Percentiles rank a stretch among this genome's conserved stretches.
These are phyloP conservation scores for Falco peregrinus DNA, from an alignment of 2,797 vertebrate species.

Conservation along the genomic window DNA sequence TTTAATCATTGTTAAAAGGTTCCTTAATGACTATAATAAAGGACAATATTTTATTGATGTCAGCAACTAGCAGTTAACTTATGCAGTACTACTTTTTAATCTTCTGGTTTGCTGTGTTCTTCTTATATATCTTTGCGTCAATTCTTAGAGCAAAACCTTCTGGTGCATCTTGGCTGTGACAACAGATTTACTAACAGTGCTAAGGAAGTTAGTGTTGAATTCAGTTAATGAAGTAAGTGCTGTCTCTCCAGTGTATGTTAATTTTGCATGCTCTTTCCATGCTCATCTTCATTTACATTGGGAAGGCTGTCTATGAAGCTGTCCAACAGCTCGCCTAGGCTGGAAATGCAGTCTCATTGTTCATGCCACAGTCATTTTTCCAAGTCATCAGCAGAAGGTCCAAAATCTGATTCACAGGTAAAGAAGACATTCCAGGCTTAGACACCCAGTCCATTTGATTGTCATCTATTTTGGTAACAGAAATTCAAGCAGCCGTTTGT, in stretches of 20 bases:
- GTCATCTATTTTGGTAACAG: neutral
- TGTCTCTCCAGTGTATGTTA: neutral
- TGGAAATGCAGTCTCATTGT: neutral
- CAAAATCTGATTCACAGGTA: neutral
- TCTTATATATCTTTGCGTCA: neutral
- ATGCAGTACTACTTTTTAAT: slow-evolving; percentile 4
- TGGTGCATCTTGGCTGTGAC: neutral
- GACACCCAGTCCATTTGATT: neutral
- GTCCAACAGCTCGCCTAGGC: neutral
- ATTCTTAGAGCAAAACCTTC: neutral
- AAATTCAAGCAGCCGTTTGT: neutral
- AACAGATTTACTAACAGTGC: neutral
- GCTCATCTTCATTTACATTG: neutral
- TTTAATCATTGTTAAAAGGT: slow-evolving; percentile 61
- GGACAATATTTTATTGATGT: slow-evolving; percentile 60
- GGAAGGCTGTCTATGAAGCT: neutral
- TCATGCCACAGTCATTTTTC: neutral
- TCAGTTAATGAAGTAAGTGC: neutral
- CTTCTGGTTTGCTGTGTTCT: neutral
- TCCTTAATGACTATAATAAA: slow-evolving; percentile 62
- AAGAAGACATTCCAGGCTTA: neutral
- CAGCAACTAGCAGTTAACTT: slow-evolving; percentile 43
- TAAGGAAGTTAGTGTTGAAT: slow-evolving; percentile 19
- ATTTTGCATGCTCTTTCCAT: neutral
- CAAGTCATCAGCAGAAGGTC: neutral